phyloP scores from a whole-genome alignment of 2,888 invertebrate species.

The Drosophila sordidula region DNA sequence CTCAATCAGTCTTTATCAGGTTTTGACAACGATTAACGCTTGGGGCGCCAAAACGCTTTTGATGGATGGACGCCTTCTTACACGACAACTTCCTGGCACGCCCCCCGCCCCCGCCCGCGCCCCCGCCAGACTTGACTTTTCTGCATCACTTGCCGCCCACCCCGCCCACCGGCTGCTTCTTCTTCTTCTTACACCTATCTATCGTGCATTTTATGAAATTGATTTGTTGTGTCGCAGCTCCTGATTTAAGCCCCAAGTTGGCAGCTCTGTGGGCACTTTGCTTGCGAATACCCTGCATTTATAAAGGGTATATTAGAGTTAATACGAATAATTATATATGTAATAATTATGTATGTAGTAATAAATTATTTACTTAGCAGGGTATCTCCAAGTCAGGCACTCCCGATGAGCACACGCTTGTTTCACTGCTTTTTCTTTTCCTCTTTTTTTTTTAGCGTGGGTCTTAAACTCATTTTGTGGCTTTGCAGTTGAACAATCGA shows the following conservation, averaged over 20 bases:
- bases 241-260: slow-evolving; percentile 28
- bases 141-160: neutral
- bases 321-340: too few species aligned
- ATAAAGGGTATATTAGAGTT: neutral
- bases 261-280: slow-evolving; percentile 17
- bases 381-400: neutral
- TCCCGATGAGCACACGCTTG: neutral
- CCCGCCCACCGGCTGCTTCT: too few species aligned
- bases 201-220: slow-evolving; percentile 64
- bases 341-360: too few species aligned
- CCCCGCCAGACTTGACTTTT: slow-evolving; percentile 18
- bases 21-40: slow-evolving; percentile 81
- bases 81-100: neutral
- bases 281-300: neutral
- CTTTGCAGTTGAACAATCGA: slow-evolving; percentile 70
- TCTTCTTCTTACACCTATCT: slow-evolving; percentile 22
- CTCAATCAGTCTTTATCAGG: slow-evolving; percentile 82
- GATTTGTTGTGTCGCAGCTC: slow-evolving; percentile 57
- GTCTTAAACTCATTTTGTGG: slow-evolving; percentile 59
- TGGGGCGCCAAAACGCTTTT: slow-evolving; percentile 72
- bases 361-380: neutral
- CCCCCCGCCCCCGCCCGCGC: too few species aligned
- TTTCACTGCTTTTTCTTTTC: neutral
- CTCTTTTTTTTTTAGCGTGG: slow-evolving; percentile 14
- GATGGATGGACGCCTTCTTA: slow-evolving; percentile 66